Evolutionary conservation across 2,797 vertebrate species (phyloP).

Genomic region (Lepus oiostolus): DNA sequence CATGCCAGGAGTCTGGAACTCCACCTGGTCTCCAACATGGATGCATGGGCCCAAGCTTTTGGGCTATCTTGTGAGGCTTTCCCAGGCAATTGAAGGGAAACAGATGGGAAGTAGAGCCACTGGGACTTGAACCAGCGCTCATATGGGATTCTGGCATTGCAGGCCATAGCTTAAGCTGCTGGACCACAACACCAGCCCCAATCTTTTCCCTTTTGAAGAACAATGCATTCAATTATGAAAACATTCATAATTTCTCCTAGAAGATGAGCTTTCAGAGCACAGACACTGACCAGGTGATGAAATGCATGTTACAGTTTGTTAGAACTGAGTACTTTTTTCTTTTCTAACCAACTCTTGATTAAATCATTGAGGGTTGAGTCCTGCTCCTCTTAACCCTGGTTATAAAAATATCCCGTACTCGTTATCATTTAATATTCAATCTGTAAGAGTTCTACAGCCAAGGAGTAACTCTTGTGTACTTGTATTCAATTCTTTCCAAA

Average conservation of each 20-base stretch:
- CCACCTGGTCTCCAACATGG: too few relatives aligned
- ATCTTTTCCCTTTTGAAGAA: not conserved
- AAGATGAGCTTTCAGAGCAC: constrained; percentile 34
- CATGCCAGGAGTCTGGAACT: too few relatives aligned
- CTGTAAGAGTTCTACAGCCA: not conserved
- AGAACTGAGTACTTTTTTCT: constrained; percentile 35
- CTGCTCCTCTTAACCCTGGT: not conserved
- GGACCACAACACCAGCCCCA: too few relatives aligned
- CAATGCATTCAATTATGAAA: constrained; percentile 25
- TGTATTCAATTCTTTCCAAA: constrained; percentile 31
- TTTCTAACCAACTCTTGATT: constrained; percentile 36
- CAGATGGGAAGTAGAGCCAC: too few relatives aligned
- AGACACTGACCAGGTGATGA: not conserved
- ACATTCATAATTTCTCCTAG: constrained; percentile 39
- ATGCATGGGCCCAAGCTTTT: too few relatives aligned
- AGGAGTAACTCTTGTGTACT: not conserved
- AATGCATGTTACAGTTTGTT: not conserved
- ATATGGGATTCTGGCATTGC: too few relatives aligned
- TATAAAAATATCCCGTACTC: not conserved
- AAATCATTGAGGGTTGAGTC: not conserved
- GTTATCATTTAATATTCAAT: not conserved
- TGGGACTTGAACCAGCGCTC: too few relatives aligned
- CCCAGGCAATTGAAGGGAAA: too few relatives aligned
- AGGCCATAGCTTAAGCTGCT: too few relatives aligned
- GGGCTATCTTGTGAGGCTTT: too few relatives aligned